A percentile compares a stretch with the other conserved stretches of the same genome.
These are phyloP conservation scores for Silurus meridionalis DNA, from an alignment of 2,113 vertebrate species.

Conservation along the genomic window DNA sequence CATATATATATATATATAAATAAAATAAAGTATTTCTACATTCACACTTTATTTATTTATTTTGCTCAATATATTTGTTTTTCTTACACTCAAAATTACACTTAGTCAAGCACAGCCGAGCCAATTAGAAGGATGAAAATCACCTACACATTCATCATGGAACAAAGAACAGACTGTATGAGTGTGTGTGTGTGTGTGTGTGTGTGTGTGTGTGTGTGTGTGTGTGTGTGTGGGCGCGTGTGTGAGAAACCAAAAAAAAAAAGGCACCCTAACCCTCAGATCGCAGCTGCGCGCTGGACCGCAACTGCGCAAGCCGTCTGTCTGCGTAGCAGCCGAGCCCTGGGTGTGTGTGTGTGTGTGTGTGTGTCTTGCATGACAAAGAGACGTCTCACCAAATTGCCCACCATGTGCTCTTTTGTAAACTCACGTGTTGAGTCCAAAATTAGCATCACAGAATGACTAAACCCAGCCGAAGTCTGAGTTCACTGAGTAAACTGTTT, in stretches of 20 bases:
- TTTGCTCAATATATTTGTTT: background rate
- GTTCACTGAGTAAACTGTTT: background rate
- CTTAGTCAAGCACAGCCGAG: background rate
- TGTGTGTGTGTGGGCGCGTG: background rate
- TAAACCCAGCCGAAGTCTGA: background rate
- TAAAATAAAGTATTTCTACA: background rate
- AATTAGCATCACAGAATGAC: conserved; percentile 40
- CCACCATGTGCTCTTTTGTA: conserved; percentile 50
- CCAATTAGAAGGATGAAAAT: conserved; percentile 14
- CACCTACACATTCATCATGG: conserved; percentile 5
- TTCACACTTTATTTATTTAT: background rate
- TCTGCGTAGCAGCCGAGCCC: conserved; percentile 35
- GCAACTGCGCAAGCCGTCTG: conserved; percentile 48
- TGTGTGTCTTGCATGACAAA: conserved; percentile 45
- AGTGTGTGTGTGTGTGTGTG: background rate
- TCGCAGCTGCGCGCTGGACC: conserved; percentile 44
- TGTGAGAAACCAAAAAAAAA: background rate
- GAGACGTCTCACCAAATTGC: conserved; percentile 41
- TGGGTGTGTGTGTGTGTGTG: conserved; percentile 18
- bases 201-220: background rate
- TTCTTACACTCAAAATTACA: background rate
- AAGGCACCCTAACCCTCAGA: background rate
- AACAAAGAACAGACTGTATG: conserved; percentile 25
- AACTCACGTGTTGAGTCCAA: conserved; percentile 38
- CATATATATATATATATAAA: conserved; percentile 1